Evolutionary conservation across 2,888 invertebrate species (phyloP).

Genomic region (Julus scanicus): DNA sequence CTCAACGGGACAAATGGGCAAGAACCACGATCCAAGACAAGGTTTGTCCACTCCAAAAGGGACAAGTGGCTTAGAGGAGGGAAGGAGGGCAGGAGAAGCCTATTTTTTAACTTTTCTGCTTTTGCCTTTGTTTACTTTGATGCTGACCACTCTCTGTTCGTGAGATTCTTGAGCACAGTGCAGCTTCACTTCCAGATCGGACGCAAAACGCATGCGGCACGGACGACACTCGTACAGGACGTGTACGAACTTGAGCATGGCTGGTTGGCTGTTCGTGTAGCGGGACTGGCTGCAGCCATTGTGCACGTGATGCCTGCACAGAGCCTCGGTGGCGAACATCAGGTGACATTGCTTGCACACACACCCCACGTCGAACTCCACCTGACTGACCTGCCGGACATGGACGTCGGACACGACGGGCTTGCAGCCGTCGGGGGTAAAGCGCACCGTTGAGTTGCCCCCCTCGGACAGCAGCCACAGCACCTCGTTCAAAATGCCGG

Average conservation of each 20-base stretch:
- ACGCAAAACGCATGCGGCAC: constrained; percentile 32
- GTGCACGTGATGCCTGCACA: constrained; percentile 24
- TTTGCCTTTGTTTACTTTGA: constrained; percentile 1
- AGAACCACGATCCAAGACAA: neutral
- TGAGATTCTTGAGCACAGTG: constrained; percentile 47
- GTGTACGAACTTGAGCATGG: constrained; percentile 44
- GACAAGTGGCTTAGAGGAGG: neutral
- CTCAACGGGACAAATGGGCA: neutral
- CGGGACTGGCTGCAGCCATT: constrained; percentile 1
- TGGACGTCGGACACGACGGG: constrained; percentile 2
- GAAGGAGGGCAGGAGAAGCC: neutral
- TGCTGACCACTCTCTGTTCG: constrained; percentile 33
- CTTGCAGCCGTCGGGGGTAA: constrained; percentile 41
- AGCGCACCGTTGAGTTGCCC: constrained; percentile 46
- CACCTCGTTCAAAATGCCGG: constrained; percentile 45
- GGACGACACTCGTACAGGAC: constrained; percentile 37
- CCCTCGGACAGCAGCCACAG: neutral
- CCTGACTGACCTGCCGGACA: constrained; percentile 21
- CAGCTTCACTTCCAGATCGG: constrained; percentile 40
- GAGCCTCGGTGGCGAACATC: constrained; percentile 39
- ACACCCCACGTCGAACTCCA: constrained; percentile 8
- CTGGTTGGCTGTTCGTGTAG: constrained; percentile 25
- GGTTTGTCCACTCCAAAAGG: neutral
- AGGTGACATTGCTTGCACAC: constrained; percentile 17
- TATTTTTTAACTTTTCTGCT: constrained; percentile 2